Percentiles rank a stretch among this genome's conserved stretches.
These are phyloP conservation scores for Polypterus senegalus DNA, from an alignment of 2,113 vertebrate genomes.

Conservation along the genomic window DNA sequence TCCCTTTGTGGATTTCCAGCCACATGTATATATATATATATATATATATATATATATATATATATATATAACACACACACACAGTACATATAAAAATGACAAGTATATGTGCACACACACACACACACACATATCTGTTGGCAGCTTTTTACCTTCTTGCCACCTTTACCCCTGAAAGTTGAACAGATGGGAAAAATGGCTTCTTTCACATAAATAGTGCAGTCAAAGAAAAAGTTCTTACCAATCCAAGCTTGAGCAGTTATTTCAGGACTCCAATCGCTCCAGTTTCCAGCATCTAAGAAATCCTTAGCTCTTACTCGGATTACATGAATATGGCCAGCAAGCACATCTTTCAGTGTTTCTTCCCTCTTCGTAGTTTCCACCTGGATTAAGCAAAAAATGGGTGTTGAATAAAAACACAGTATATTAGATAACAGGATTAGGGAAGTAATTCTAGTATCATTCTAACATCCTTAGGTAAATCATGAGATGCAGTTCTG, in stretches of 20 bases:
- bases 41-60: too few relatives aligned
- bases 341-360: slow-evolving; percentile 38
- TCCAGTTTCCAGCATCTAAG: slow-evolving; percentile 46
- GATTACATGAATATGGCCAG: slow-evolving; percentile 39
- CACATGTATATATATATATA: too few relatives aligned
- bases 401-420: too few relatives aligned
- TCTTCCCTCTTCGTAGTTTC: slow-evolving; percentile 18
- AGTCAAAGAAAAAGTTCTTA: slow-evolving; percentile 16
- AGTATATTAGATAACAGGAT: too few relatives aligned
- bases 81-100: neutral
- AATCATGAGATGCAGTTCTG: too few relatives aligned
- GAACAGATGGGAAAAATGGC: too few relatives aligned
- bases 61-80: neutral
- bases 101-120: neutral
- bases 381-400: slow-evolving; percentile 24
- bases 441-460: too few relatives aligned
- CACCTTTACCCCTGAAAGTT: too few relatives aligned
- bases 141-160: too few relatives aligned
- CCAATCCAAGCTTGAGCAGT: slow-evolving; percentile 40
- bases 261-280: slow-evolving; percentile 44
- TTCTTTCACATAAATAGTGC: too few relatives aligned
- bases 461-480: too few relatives aligned
- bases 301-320: slow-evolving; percentile 45
- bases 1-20: too few relatives aligned
- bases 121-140: neutral